A percentile compares a stretch with the other conserved stretches of the same genome.
Evolutionary conservation across 2,888 invertebrate genomes (phyloP).

Genomic region (Mythimna ferrago): DNA sequence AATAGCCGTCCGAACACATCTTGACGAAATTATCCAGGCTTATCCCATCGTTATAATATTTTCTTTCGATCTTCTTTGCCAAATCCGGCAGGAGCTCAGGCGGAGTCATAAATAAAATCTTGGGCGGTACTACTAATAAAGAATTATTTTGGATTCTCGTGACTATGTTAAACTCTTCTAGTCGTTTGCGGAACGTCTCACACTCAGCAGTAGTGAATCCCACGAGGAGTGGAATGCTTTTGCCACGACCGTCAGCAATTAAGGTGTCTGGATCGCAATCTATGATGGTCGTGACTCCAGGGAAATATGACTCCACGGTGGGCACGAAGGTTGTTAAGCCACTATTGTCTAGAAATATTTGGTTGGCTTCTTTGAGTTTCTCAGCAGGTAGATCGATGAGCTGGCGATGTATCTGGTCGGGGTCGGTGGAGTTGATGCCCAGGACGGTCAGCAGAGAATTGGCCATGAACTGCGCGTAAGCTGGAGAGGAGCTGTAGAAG

Average conservation of each 20-base stretch:
- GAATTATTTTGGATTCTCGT: conserved; percentile 69
- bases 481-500: conserved; percentile 78
- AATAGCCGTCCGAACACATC: conserved; percentile 77
- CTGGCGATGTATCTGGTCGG: conserved; percentile 74
- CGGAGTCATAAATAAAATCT: conserved; percentile 68
- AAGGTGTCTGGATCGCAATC: conserved; percentile 80
- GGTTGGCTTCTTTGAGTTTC: conserved; percentile 76
- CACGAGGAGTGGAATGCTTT: conserved; percentile 78
- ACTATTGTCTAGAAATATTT: conserved; percentile 70
- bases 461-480: conserved; percentile 72
- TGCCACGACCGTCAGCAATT: conserved; percentile 75
- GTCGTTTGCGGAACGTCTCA: conserved; percentile 76
- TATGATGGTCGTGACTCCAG: conserved; percentile 78
- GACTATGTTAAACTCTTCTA: conserved; percentile 75
- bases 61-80: conserved; percentile 66
- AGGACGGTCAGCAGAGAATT: conserved; percentile 79
- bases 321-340: conserved; percentile 81
- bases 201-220: conserved; percentile 83
- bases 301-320: conserved; percentile 77
- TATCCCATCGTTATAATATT: conserved; percentile 74
- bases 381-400: conserved; percentile 77
- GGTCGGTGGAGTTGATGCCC: conserved; percentile 80
- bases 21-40: conserved; percentile 74
- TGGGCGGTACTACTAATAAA: conserved; percentile 70
- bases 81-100: conserved; percentile 60